A percentile compares a stretch with the other conserved stretches of the same genome.
These are phyloP conservation scores for Terebella lapidaria DNA, from an alignment of 2,888 invertebrate genomes.

Conservation along the genomic window DNA sequence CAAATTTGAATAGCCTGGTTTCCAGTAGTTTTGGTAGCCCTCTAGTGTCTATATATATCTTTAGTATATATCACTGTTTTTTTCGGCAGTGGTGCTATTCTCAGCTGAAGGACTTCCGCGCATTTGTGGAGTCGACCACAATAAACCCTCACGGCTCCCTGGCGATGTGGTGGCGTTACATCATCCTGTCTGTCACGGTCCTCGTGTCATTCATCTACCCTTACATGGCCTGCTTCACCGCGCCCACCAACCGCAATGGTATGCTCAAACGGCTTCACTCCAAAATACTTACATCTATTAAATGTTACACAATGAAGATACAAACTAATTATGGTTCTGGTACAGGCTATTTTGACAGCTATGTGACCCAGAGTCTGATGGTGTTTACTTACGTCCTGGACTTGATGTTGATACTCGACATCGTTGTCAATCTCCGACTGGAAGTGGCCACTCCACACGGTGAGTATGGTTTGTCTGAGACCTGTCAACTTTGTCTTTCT, in stretches of 20 bases:
- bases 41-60: background rate
- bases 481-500: background rate
- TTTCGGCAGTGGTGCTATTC: background rate
- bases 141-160: conserved; percentile 1
- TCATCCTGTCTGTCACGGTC: conserved; percentile 7
- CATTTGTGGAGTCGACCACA: background rate
- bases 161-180: conserved; percentile 6
- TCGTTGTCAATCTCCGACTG: conserved; percentile 15
- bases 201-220: conserved; percentile 11
- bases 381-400: conserved; percentile 11
- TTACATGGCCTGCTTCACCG: conserved; percentile 20
- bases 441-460: conserved; percentile 14
- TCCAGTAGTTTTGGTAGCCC: too few species aligned
- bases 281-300: too few species aligned
- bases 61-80: background rate
- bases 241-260: conserved; percentile 6
- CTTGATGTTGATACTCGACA: conserved; percentile 11
- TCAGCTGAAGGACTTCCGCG: background rate
- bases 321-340: background rate
- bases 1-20: too few species aligned
- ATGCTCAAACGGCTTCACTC: background rate
- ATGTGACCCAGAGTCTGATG: background rate
- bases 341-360: conserved; percentile 10
- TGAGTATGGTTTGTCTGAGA: conserved; percentile 1
- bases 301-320: too few species aligned